These are phyloP conservation scores for Triplophysa rosa DNA, from an alignment of 2,113 vertebrate species.

Conservation along the genomic window DNA sequence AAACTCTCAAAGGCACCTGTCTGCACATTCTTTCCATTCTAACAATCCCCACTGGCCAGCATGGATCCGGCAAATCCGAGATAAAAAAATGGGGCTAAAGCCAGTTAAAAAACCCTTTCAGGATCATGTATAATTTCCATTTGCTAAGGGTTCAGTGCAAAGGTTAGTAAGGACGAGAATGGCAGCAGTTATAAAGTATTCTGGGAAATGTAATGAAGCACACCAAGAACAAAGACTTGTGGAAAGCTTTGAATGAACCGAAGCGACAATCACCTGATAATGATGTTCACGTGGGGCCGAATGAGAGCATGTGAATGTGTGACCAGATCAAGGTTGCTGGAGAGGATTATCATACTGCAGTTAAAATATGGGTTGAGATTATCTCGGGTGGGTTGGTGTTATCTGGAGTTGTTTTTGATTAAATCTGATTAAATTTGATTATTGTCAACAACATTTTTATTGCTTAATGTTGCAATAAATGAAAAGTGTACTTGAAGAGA, in stretches of 20 bases:
- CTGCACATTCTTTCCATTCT: not conserved
- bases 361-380: conserved; percentile 6
- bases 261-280: conserved; percentile 60
- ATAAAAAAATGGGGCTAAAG: not conserved
- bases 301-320: conserved; percentile 50
- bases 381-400: conserved; percentile 3
- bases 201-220: conserved; percentile 59
- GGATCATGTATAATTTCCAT: not conserved
- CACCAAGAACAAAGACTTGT: conserved; percentile 47
- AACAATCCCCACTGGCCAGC: not conserved
- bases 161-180: conserved; percentile 7
- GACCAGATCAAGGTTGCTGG: conserved; percentile 51
- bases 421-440: too few relatives aligned
- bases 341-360: conserved; percentile 36
- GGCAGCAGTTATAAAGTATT: conserved; percentile 35
- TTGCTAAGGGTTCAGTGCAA: not conserved
- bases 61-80: not conserved
- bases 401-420: not conserved
- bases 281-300: conserved; percentile 47
- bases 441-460: not conserved
- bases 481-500: not conserved
- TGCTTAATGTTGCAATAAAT: conserved; percentile 20
- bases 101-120: not conserved
- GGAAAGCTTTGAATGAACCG: conserved; percentile 25
- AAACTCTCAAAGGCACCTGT: not conserved